These are phyloP conservation scores for Psephotus haematonotus DNA, from an alignment of 2,113 vertebrate genomes.

Conservation along the genomic window DNA sequence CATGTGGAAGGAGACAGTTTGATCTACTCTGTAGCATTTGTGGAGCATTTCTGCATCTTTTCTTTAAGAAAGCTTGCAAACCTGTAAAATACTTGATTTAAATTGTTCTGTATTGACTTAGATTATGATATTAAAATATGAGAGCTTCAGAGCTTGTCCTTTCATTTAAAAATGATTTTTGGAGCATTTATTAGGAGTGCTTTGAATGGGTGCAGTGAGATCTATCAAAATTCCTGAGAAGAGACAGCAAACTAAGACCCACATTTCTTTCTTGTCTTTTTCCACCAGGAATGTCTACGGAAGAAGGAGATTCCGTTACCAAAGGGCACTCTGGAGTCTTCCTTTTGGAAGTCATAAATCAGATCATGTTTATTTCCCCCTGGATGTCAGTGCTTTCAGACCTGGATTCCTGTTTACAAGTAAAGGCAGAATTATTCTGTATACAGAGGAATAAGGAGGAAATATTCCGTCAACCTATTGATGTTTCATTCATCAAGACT, in stretches of 20 bases:
- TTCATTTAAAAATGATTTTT: not conserved
- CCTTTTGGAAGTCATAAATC: slow-evolving; percentile 84
- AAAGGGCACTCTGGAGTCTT: slow-evolving; percentile 80
- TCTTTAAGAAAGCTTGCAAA: not conserved
- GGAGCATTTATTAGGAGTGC: not conserved
- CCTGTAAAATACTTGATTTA: not conserved
- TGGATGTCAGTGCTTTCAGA: not conserved
- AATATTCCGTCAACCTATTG: not conserved
- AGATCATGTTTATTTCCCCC: not conserved
- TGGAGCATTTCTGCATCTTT: not conserved
- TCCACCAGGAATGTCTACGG: slow-evolving; percentile 70
- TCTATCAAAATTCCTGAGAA: not conserved
- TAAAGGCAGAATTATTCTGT: not conserved
- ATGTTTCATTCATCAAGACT: not conserved
- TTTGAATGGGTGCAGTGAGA: not conserved
- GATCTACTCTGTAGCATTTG: not conserved
- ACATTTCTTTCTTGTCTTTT: not conserved
- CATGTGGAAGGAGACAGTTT: not conserved
- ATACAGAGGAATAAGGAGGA: not conserved
- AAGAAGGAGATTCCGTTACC: slow-evolving; percentile 80
- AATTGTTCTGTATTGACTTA: not conserved
- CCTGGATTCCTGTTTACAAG: not conserved
- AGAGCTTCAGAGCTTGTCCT: not conserved
- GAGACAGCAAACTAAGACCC: not conserved
- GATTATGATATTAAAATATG: not conserved